Conservation (phyloP, 2,797 vertebrate species). For the Pseudochirops corinnae region DNA sequence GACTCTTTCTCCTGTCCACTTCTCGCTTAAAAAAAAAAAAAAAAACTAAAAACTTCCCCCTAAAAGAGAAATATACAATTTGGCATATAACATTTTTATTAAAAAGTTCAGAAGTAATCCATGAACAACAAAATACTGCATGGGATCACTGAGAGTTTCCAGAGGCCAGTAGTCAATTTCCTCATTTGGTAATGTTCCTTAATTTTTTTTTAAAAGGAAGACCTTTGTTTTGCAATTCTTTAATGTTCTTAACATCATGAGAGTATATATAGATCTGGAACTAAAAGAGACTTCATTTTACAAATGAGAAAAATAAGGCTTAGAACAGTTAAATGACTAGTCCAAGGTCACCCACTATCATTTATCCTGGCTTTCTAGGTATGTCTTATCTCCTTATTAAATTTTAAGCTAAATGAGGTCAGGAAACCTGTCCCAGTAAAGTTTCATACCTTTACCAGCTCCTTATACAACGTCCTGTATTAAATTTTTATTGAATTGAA, state of each 20-base stretch:
- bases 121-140: not conserved
- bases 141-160: not conserved
- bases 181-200: not conserved
- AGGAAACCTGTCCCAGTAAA: not conserved
- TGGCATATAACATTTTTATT: slow-evolving; percentile 1
- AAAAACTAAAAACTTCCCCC: slow-evolving; percentile 9
- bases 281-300: not conserved
- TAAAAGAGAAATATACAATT: not conserved
- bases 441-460: not conserved
- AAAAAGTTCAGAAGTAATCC: not conserved
- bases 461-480: not conserved
- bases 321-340: not conserved
- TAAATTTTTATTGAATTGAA: not conserved
- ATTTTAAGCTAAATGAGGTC: not conserved
- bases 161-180: not conserved
- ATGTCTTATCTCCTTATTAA: not conserved
- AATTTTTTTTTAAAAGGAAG: not conserved
- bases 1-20: slow-evolving; percentile 18
- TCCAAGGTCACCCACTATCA: not conserved
- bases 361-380: not conserved
- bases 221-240: not conserved
- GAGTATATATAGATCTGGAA: not conserved
- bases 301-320: not conserved
- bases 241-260: not conserved
- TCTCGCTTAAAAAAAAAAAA: slow-evolving; percentile 20